phyloP scores from a whole-genome alignment of 2,888 invertebrate genomes.

The Drosophila niveifrons region DNA sequence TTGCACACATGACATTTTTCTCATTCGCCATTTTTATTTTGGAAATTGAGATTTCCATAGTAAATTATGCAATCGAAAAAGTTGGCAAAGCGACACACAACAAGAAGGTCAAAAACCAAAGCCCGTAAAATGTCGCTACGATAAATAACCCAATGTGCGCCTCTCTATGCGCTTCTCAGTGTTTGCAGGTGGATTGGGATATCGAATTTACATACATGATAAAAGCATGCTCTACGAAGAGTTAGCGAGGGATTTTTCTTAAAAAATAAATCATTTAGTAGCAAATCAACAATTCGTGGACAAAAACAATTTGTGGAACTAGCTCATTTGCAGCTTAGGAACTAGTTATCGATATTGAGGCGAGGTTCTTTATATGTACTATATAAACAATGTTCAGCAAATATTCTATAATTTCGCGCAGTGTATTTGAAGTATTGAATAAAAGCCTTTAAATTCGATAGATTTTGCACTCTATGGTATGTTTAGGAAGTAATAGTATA shows the following conservation, averaged over 20 bases:
- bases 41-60: conserved; percentile 7
- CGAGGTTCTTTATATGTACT: too few species aligned
- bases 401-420: neutral
- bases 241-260: too few species aligned
- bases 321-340: too few species aligned
- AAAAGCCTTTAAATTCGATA: neutral
- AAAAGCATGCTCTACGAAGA: neutral
- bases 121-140: conserved; percentile 12
- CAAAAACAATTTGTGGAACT: too few species aligned
- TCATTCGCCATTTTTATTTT: conserved; percentile 12
- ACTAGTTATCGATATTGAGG: too few species aligned
- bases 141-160: conserved; percentile 7
- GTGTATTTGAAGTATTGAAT: conserved; percentile 26
- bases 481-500: too few species aligned
- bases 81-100: conserved; percentile 4
- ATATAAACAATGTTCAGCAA: too few species aligned
- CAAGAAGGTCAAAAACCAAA: conserved; percentile 8
- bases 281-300: too few species aligned
- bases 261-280: too few species aligned
- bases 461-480: too few species aligned
- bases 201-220: neutral
- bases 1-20: conserved; percentile 32
- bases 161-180: conserved; percentile 43
- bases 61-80: conserved; percentile 25
- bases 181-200: neutral